These are phyloP conservation scores for Acanthosepion lycidas DNA, from an alignment of 2,888 invertebrate genomes.

Conservation along the genomic window DNA sequence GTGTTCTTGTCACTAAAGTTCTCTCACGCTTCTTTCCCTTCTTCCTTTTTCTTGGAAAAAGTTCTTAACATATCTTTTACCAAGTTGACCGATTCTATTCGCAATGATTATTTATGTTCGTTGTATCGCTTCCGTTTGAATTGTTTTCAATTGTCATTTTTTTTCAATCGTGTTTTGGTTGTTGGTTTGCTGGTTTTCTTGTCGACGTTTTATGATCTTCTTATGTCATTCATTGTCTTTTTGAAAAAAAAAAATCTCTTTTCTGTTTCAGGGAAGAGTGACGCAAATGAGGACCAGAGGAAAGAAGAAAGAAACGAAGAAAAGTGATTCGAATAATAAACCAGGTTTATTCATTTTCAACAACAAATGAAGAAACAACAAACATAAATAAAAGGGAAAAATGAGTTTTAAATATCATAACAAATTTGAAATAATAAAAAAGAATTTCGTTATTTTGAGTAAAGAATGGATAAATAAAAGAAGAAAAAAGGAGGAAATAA, in stretches of 20 bases:
- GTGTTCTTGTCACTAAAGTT: not conserved
- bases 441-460: not conserved
- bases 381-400: not conserved
- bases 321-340: not conserved
- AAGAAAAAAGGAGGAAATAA: not conserved
- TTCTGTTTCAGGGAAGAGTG: not conserved
- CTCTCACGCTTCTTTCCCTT: not conserved
- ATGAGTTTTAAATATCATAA: not conserved
- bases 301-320: not conserved
- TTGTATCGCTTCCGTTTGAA: not conserved
- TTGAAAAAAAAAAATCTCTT: not conserved
- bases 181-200: not conserved
- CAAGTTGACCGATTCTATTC: constrained; percentile 33
- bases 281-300: not conserved
- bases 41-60: not conserved
- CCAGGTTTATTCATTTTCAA: not conserved
- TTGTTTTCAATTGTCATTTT: not conserved
- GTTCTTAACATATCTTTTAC: not conserved
- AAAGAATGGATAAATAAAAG: not conserved
- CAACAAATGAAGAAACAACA: not conserved
- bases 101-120: not conserved
- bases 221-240: not conserved
- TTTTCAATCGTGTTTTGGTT: not conserved
- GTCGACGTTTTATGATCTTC: not conserved
- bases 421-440: not conserved